Evolutionary conservation across 2,888 invertebrate genomes (phyloP).

Genomic region (Drosophila colorata): DNA sequence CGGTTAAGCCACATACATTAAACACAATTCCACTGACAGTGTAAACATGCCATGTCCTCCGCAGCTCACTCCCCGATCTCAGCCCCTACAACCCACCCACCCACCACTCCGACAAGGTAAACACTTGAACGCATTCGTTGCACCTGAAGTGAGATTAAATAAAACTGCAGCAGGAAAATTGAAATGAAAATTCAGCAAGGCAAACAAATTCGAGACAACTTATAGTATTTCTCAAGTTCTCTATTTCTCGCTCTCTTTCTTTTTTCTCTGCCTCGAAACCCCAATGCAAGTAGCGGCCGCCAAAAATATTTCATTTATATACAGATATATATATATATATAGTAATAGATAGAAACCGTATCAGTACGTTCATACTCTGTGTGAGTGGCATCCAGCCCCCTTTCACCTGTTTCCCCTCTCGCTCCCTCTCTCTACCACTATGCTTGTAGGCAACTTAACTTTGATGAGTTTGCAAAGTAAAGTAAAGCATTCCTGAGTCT

Average conservation of each 20-base stretch:
- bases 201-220: slow-evolving; percentile 74
- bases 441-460: slow-evolving; percentile 55
- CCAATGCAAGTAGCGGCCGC: slow-evolving; percentile 18
- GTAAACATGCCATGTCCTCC: slow-evolving; percentile 21
- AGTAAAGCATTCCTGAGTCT: slow-evolving; percentile 42
- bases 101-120: slow-evolving; percentile 40
- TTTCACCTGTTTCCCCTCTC: background rate
- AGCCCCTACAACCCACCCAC: background rate
- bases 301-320: slow-evolving; percentile 44
- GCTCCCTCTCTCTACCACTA: background rate
- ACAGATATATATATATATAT: slow-evolving; percentile 10
- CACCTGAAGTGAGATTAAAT: slow-evolving; percentile 80
- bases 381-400: slow-evolving; percentile 1
- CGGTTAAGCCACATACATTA: slow-evolving; percentile 14
- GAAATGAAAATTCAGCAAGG: slow-evolving; percentile 76
- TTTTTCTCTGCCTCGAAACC: background rate
- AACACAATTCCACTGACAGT: slow-evolving; percentile 14
- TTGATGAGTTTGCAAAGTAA: slow-evolving; percentile 74
- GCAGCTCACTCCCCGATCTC: background rate
- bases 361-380: slow-evolving; percentile 11
- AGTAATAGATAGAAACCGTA: background rate
- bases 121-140: slow-evolving; percentile 66
- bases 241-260: slow-evolving; percentile 4
- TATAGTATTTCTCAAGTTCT: slow-evolving; percentile 42
- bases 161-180: slow-evolving; percentile 72